Base-by-base conservation (phyloP, 2,888 invertebrate species). In the Meganola albula region DNA sequence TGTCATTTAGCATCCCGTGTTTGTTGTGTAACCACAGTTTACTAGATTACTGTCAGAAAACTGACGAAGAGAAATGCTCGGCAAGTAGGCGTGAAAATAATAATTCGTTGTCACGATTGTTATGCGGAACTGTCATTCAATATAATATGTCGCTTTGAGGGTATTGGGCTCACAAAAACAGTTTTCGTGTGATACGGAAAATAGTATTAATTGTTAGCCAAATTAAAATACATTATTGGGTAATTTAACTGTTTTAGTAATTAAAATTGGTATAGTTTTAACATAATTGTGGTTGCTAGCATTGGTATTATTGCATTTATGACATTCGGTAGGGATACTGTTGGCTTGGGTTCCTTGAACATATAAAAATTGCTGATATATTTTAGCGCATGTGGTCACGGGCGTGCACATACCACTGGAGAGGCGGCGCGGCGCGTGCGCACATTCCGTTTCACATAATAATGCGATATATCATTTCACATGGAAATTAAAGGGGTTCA, bases 371-470 rank as follows among this genome's bases (percentile, higher is more conserved):
- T n/a, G n/a, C n/a, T n/a, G n/a, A n/a, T n/a, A n/a, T n/a, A n/a
- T n/a, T n/a, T n/a, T n/a, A 35, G 50, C 32, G 51, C 48, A 49
- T 47, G 49, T 48, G 40, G 49, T 57, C 53, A 44, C 52, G 56
- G 56, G 44, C 48, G 44, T 39, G 44, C 51, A 51, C 72, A 83
- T 85, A 68, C 84, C 83, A 53, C 56, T 62, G 39, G 61, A 66
- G 60, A 75, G 72, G 59, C 75, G 70, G 63, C 67, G 76, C 75
- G 69, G 54, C 69, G 69, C 72, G 60, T 53, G 59, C 49, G 37
- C 63, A 53, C 74, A 84, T 84, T 74, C 84, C 84, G 82, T 84
- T 84, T 84, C 84, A 82, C 84, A 76, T 73, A 57, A 61, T 59
- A 59, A 53, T 55, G 42, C 49, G 58, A 63, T 58, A 49, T 51